Percentiles rank a stretch among this genome's conserved stretches.
Conservation (phyloP, 2,888 invertebrate species). For the Amblyjoppa proteus region DNA sequence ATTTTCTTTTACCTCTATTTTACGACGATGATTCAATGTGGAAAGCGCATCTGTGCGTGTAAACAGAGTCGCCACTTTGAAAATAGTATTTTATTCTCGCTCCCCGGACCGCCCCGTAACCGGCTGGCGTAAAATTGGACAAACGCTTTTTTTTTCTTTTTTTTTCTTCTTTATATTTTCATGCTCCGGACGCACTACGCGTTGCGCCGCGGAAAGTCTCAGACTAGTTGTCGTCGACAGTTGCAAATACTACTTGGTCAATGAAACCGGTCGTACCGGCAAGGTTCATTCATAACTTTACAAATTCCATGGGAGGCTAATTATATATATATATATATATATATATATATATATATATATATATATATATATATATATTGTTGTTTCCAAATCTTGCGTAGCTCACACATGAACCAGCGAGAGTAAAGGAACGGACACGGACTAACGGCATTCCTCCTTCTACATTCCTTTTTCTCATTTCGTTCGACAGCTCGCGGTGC, state of each 20-base stretch:
- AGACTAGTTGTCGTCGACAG: conserved; percentile 24
- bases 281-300: conserved; percentile 33
- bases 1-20: conserved; percentile 5
- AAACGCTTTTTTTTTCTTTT: conserved; percentile 36
- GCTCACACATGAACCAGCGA: background rate
- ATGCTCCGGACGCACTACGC: conserved; percentile 49
- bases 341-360: too few species aligned
- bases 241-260: conserved; percentile 29
- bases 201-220: conserved; percentile 21
- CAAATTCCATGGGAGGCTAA: background rate
- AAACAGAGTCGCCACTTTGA: conserved; percentile 44
- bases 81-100: conserved; percentile 40
- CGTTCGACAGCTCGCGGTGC: too few species aligned
- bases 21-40: conserved; percentile 35
- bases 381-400: too few species aligned
- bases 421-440: conserved; percentile 70
- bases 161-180: conserved; percentile 49
- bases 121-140: conserved; percentile 66
- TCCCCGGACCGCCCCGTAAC: conserved; percentile 37
- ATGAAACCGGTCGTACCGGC: conserved; percentile 47
- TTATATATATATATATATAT: too few species aligned
- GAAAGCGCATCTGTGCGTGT: conserved; percentile 53
- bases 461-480: conserved; percentile 71
- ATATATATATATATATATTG: too few species aligned
- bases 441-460: conserved; percentile 78